phyloP scores from a whole-genome alignment of 2,113 vertebrate genomes.

The Prionailurus viverrinus region DNA sequence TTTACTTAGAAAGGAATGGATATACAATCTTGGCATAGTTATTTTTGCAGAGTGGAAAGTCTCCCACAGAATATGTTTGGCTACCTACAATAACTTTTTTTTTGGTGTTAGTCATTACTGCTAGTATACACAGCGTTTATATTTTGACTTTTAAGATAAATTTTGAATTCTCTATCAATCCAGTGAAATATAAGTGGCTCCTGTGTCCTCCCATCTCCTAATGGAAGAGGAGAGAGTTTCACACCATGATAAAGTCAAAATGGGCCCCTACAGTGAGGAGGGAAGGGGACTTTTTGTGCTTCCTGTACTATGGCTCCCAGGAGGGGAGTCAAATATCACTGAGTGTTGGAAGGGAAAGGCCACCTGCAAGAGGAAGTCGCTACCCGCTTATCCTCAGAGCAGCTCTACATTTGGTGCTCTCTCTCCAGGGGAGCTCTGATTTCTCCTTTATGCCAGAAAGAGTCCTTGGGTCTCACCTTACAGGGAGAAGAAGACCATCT shows the following conservation, averaged over 20 bases:
- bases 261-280: not conserved
- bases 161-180: not conserved
- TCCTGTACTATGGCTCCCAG: not conserved
- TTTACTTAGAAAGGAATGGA: not conserved
- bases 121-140: not conserved
- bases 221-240: not conserved
- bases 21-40: not conserved
- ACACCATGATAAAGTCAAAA: not conserved
- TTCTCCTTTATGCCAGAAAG: not conserved
- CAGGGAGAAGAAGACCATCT: not conserved
- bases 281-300: not conserved
- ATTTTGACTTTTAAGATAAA: not conserved
- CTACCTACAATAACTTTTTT: not conserved
- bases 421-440: not conserved
- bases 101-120: not conserved
- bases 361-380: not conserved
- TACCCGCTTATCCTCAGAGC: not conserved
- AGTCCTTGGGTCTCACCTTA: not conserved
- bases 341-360: not conserved
- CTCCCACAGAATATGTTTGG: not conserved
- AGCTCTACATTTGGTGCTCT: not conserved
- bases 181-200: not conserved
- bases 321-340: not conserved
- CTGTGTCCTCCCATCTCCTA: not conserved
- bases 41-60: constrained; percentile 40